These are phyloP conservation scores for Marcusenius ussheri DNA, from an alignment of 2,113 vertebrate genomes.

Conservation along the genomic window DNA sequence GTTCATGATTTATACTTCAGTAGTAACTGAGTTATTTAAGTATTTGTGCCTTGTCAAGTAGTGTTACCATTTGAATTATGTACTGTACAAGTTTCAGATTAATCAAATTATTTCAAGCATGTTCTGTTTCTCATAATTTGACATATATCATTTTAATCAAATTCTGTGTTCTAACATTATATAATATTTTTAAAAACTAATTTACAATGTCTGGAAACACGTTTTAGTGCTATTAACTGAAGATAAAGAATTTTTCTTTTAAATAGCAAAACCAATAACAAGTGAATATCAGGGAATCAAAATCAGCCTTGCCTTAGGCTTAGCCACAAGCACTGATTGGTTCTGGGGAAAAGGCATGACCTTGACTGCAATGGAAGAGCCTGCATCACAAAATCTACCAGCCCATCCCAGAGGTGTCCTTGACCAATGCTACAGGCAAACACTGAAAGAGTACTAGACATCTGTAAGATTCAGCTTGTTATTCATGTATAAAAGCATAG, in stretches of 20 bases:
- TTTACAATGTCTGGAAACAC: neutral
- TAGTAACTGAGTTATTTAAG: neutral
- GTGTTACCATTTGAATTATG: neutral
- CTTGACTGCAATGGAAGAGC: neutral
- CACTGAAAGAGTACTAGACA: neutral
- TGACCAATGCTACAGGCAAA: neutral
- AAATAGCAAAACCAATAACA: neutral
- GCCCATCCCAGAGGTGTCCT: neutral
- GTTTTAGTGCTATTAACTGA: neutral
- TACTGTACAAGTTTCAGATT: neutral
- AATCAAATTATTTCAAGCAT: neutral
- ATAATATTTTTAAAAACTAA: neutral
- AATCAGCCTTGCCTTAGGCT: neutral
- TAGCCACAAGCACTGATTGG: neutral
- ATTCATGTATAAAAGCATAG: slow-evolving; percentile 4
- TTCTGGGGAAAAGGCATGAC: neutral
- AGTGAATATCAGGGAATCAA: neutral
- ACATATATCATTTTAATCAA: neutral
- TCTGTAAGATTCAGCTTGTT: neutral
- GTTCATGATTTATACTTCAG: neutral
- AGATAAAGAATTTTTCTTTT: neutral
- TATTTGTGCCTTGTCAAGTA: neutral
- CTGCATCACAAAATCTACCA: neutral
- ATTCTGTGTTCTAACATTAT: neutral
- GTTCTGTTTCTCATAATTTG: neutral